Base-by-base conservation (phyloP, 2,113 vertebrate genomes). In the Neogobius melanostomus region DNA sequence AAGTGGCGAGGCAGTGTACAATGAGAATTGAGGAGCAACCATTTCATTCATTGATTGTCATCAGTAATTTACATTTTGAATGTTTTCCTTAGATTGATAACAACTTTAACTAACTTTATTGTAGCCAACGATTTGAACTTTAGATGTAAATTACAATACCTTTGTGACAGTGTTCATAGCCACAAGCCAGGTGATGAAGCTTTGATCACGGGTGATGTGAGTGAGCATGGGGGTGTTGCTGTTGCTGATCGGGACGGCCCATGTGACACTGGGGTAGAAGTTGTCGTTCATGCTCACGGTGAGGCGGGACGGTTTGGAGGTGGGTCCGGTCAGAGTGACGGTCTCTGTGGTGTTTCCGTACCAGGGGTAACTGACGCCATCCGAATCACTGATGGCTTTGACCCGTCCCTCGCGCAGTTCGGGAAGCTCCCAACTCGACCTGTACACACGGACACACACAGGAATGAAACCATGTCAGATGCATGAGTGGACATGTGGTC, bases 241-340 rank as follows among this genome's bases (percentile, higher is more conserved):
- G 92, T 99, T 97, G 69, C 97, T 99, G 88, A 99, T 97, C 0
- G 98, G 98, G 54, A 99, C 97, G 0, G 97, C 98, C 98, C 98
- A 99, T 0, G 98, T 99, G 88, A 99, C 98, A 0, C 98, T 99
- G 76, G 98, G 98, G 87, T 99, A 99, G 90, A 99, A 99, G 89
- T 99, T 99, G 92, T 99, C 98, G 4, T 99, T 99, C 98, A 99
- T 99, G 93, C 96, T 95, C 91, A 99, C 96, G 0, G 95, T 95
- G 88, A 99, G 95, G 67, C 97, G 94, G 74, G 96, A 97, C 28
- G 96, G 95, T 90, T 98, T 98, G 89, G 94, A 95, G 1, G 95
- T 98, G 71, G 97, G 97, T 36, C 98, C 97, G 0, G 95, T 94
- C 73, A 99, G 88, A 36, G 97, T 98, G 71, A 99, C 98, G 0